Evolutionary conservation across 2,888 invertebrate genomes (phyloP).

Genomic region (Stenurella melanura): DNA sequence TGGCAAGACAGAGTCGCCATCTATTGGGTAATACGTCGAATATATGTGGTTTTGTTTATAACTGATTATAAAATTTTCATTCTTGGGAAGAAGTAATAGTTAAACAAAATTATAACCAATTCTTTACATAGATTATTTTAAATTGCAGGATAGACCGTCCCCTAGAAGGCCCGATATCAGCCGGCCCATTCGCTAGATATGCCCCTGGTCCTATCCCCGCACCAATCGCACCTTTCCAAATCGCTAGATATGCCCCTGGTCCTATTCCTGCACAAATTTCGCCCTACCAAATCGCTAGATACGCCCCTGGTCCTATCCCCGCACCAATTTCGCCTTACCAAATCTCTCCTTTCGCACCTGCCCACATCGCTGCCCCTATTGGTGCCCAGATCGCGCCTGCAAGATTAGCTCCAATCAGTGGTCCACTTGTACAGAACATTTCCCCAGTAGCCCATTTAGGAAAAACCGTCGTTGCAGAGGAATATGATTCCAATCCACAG

Average conservation of each 20-base stretch:
- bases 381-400: background rate
- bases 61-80: too few relatives aligned
- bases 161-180: background rate
- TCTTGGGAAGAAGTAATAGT: too few relatives aligned
- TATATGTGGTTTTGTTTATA: too few relatives aligned
- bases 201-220: too few relatives aligned
- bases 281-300: too few relatives aligned
- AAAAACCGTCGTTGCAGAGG: slow-evolving; percentile 62
- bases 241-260: too few relatives aligned
- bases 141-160: background rate
- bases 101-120: too few relatives aligned
- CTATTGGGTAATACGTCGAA: too few relatives aligned
- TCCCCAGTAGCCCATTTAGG: slow-evolving; percentile 62
- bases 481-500: slow-evolving; percentile 73
- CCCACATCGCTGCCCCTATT: background rate
- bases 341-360: background rate
- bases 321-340: background rate
- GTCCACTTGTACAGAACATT: slow-evolving; percentile 63
- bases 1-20: too few relatives aligned
- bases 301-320: background rate
- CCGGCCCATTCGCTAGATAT: background rate
- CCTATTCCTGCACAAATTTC: too few relatives aligned
- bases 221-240: too few relatives aligned
- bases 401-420: background rate
- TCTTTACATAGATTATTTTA: background rate